These are phyloP conservation scores for Drosophila hydei DNA, from an alignment of 1,140 invertebrate genomes.

Conservation along the genomic window DNA sequence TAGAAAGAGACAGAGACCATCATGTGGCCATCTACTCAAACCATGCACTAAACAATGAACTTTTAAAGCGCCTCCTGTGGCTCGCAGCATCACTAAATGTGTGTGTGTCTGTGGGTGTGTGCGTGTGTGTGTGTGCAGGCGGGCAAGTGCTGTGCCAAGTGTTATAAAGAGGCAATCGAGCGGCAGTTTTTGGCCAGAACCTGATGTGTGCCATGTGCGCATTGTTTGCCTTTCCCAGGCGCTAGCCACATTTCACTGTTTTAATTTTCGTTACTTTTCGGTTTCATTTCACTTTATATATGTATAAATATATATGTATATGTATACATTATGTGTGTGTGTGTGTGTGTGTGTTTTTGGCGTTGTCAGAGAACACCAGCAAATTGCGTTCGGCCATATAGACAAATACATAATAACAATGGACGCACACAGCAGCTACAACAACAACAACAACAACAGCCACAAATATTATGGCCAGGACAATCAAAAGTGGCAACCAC, in stretches of 20 bases:
- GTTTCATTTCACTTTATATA: constrained; percentile 39
- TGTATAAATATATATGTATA: neutral
- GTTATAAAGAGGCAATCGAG: constrained; percentile 76
- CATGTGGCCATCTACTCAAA: constrained; percentile 21
- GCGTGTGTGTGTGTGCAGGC: constrained; percentile 7
- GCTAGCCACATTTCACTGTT: constrained; percentile 55
- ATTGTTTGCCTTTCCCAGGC: constrained; percentile 25
- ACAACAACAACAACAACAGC: constrained; percentile 20
- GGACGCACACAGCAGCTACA: constrained; percentile 38
- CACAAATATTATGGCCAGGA: constrained; percentile 69
- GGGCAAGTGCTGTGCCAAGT: constrained; percentile 54
- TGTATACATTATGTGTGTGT: too few relatives aligned
- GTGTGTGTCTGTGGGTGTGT: neutral
- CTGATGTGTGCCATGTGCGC: constrained; percentile 32
- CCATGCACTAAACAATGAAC: constrained; percentile 60
- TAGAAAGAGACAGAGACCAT: neutral
- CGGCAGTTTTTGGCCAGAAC: constrained; percentile 55
- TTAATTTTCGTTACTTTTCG: constrained; percentile 61
- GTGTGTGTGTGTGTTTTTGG: constrained; percentile 7
- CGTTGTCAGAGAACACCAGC: constrained; percentile 28
- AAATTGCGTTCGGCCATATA: constrained; percentile 50
- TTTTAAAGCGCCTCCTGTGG: constrained; percentile 62
- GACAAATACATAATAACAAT: constrained; percentile 66
- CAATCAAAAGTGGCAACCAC: constrained; percentile 78
- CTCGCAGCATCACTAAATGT: constrained; percentile 20